Conservation (phyloP, 2,113 vertebrate species). For the Tautogolabrus adspersus region DNA sequence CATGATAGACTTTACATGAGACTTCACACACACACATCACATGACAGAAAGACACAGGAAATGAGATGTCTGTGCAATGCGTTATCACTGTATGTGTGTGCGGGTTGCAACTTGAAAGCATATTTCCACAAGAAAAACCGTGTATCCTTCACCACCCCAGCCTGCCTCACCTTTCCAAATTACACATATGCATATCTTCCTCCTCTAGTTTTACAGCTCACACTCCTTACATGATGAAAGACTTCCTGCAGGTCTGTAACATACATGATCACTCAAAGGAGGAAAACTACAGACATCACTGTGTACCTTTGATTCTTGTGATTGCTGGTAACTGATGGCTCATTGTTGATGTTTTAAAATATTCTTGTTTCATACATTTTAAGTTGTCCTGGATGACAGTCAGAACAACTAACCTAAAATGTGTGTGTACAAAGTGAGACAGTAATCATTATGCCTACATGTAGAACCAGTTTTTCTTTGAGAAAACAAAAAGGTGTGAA, state of each 20-base stretch:
- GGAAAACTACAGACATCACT: not conserved
- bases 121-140: conserved; percentile 47
- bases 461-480: conserved; percentile 55
- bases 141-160: conserved; percentile 22
- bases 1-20: conserved; percentile 31
- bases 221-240: not conserved
- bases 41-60: conserved; percentile 48
- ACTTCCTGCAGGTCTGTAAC: not conserved
- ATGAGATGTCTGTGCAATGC: conserved; percentile 37
- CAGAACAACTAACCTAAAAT: conserved; percentile 10
- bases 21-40: conserved; percentile 32
- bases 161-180: conserved; percentile 45
- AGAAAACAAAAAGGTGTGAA: conserved; percentile 27
- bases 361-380: not conserved
- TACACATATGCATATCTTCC: conserved; percentile 15
- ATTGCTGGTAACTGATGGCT: not conserved
- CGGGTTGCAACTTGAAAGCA: conserved; percentile 46
- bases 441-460: conserved; percentile 25
- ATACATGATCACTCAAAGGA: not conserved
- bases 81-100: conserved; percentile 23
- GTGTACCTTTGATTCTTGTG: not conserved
- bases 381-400: not conserved
- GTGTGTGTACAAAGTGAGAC: conserved; percentile 13
- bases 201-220: conserved; percentile 28
- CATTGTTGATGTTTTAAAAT: not conserved